Evolutionary conservation across 2,113 vertebrate genomes (phyloP).

Genomic region (Harpagus bidentatus): DNA sequence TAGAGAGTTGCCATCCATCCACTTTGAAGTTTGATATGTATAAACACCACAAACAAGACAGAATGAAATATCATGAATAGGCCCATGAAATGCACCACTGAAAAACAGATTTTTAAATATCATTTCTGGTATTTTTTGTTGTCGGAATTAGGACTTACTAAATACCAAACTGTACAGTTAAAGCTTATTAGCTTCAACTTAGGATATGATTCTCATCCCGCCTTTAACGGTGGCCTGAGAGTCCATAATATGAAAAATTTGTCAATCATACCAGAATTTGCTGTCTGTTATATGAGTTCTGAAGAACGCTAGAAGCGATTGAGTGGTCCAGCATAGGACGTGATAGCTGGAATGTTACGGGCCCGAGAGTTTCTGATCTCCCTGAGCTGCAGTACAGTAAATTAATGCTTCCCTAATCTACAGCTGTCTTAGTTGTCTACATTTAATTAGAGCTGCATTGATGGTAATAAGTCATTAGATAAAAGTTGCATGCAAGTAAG

Average conservation of each 20-base stretch:
- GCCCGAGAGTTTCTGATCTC: not conserved
- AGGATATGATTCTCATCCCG: not conserved
- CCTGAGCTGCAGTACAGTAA: not conserved
- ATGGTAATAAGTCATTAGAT: not conserved
- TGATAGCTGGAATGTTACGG: not conserved
- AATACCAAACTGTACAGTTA: not conserved
- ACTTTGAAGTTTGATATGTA: not conserved
- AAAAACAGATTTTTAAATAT: not conserved
- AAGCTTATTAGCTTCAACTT: not conserved
- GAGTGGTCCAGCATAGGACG: not conserved
- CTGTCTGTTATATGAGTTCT: not conserved
- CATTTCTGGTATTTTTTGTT: not conserved
- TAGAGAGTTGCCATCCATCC: not conserved
- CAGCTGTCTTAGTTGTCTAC: not conserved
- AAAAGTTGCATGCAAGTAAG: not conserved
- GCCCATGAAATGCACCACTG: not conserved
- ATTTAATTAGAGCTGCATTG: not conserved
- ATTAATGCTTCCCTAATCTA: not conserved
- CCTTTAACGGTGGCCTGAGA: not conserved
- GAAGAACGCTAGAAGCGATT: not conserved
- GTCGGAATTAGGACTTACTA: not conserved
- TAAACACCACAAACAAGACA: not conserved
- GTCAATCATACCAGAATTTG: not conserved
- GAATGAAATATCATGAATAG: not conserved
- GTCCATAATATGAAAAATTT: not conserved